Evolutionary conservation across 2,888 invertebrate species (phyloP), one percentile per base, ranked within the genome.

Genomic region (Zygaena filipendulae): DNA sequence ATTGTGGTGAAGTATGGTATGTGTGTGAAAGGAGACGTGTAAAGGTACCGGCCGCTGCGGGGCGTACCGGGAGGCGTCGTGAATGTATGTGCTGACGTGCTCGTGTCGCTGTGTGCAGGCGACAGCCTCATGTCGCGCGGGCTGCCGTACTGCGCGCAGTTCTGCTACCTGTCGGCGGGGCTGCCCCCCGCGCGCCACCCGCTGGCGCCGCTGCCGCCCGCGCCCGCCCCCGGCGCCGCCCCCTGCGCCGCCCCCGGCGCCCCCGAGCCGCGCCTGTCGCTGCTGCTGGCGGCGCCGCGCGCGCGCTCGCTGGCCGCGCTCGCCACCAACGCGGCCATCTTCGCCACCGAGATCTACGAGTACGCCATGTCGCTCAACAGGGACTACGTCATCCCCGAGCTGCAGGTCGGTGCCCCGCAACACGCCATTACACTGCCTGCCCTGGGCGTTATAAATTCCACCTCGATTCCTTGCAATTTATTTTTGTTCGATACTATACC

Each of bases 261-360:
- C 3, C 37, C 54, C 23, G n/a, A n/a, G n/a, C 62, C 62, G 33
- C 92, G 92, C 50, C 79, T 95, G 35, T 86, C 93, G 27, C 83
- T 97, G 24, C 82, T 97, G 39, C 91, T 95, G 32, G 85, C 90
- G 4, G 87, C 87, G 47, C 82, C 81, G 27, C 84, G 90, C 38
- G 82, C 84, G 32, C 70, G 82, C 47, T 52, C 82, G 2, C 88
- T 89, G 49, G 58, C 58, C 10, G 82, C 85, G 50, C 90, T 93
- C 60, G 89, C 90, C 21, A 86, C 84, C 29, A 88, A 89, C 57
- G 88, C 90, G 56, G 92, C 95, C 11, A 89, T 97, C 36, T 92
- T 96, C 77, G 90, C 95, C 71, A 97, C 97, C 0, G 96, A 97
- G 75, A 88, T 97, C 35, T 97, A 95, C 64, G 97, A 97, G 68